Base-by-base conservation (phyloP, 1,140 invertebrate species). In the Tetranychus cinnabarinus region DNA sequence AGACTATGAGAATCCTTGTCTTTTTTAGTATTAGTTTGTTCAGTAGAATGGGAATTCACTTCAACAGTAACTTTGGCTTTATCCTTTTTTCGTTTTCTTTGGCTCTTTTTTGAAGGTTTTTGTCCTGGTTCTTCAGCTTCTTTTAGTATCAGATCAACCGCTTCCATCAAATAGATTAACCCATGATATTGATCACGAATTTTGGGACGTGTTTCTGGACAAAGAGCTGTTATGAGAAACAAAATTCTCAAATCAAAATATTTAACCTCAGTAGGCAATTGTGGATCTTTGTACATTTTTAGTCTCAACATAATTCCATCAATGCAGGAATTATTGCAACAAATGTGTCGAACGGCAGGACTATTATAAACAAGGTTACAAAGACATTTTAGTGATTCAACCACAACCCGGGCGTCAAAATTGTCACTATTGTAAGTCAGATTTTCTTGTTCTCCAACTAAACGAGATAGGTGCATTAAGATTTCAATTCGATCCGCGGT, bases 361-460 rank as follows among this genome's bases (percentile, higher is more conserved):
- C 83, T 86, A 69, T 92, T 88, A 70, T 80, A 92, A 55, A 90
- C 75, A 52, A 93, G 72, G 73, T 96, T 96, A 69, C 85, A 91
- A 2, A 95, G 71, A 69, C 87, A 82, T 74, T 93, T 96, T 55
- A 87, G 71, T 0, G 85, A 81, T 73, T 92, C 88, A 7, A 84
- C 68, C 12, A 77, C 77, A 64, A 81, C 80, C 80, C 37, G 58
- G 2, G 47, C 39, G 61, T 63, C 59, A 37, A 65, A 65, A 35
- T 23, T 15, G 46, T 61, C 37, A 52, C 46, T 65, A 35, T 61
- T 65, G 15, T 61, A 52, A n/a, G 57, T 62, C 54, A 65, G 62
- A 31, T 64, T 66, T 62, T 70, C 70, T 61, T 69, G 67, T 54
- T 69, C 67, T 31, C 67, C 62, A n/a, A 70, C 62, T 3, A 85